Evolutionary conservation across 1,140 invertebrate species (phyloP).

Genomic region (Helicoverpa armigera): DNA sequence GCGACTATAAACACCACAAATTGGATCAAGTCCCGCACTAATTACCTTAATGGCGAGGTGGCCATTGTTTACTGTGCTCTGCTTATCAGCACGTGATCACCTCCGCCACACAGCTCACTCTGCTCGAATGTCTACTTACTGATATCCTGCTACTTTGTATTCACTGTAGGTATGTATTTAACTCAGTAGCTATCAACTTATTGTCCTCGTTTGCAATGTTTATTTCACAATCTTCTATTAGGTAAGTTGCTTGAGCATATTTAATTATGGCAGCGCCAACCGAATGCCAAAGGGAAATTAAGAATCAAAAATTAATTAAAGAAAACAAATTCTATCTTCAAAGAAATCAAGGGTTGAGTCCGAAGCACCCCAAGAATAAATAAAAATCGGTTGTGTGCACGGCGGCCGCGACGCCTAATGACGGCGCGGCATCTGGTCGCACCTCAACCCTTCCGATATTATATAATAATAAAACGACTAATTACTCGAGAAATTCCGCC

Average conservation of each 20-base stretch:
- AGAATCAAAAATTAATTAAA: conserved; percentile 48
- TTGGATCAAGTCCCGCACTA: conserved; percentile 58
- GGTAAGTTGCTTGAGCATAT: neutral
- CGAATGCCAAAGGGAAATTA: conserved; percentile 8
- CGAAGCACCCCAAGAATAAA: conserved; percentile 43
- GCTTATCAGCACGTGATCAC: conserved; percentile 27
- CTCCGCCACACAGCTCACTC: neutral
- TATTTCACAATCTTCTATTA: neutral
- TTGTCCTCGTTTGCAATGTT: neutral
- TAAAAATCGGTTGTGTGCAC: conserved; percentile 41
- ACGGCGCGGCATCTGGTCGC: conserved; percentile 72
- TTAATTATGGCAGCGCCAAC: conserved; percentile 18
- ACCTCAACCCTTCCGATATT: conserved; percentile 82
- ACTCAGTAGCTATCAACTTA: neutral
- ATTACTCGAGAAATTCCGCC: conserved; percentile 78
- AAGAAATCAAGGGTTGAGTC: conserved; percentile 34
- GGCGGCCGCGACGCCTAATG: conserved; percentile 53
- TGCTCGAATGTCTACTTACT: neutral
- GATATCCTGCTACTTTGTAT: neutral
- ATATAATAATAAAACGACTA: conserved; percentile 84
- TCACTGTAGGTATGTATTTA: neutral
- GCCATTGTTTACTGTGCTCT: conserved; percentile 24
- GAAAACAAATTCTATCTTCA: conserved; percentile 42
- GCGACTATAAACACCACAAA: conserved; percentile 61
- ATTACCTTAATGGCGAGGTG: conserved; percentile 64